Evolutionary conservation across 2,797 vertebrate species (phyloP), one percentile per base, ranked within the genome.

Genomic region (Hylomyscus alleni): DNA sequence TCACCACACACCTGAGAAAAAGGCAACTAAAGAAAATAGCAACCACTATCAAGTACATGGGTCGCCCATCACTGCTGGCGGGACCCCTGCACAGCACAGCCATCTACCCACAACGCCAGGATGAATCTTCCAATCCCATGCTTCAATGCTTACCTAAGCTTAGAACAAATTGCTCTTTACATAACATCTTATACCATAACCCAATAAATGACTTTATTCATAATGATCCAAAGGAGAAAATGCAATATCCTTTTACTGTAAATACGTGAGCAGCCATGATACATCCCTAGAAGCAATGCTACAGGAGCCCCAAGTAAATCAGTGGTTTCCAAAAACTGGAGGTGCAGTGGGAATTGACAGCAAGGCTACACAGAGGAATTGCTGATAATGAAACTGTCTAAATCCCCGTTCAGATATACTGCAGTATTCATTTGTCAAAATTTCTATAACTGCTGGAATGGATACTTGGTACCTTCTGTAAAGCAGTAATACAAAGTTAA

Each of bases 81-180:
- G 12, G 54, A 29, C 14, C 4, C 14, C 2, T 5, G 19, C 4
- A 1, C 3, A 31, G 1, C 2, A 1, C 0, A 29, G 44, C 15
- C 12, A 2, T 20, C 24, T 2, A 24, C 3, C 67, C 34, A 1
- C 1, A 3, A 24, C 6, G 2, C 24, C 54, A 3, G 0, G 37
- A 3, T 12, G 29, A 44, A 22, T 22, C 84, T 31, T 6, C 0
- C 31, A 0, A 5, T 31, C 29, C 47, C 17, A 20, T 20, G 4
- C 37, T 78, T 0, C 29, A 17, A 52, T 15, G 6, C n/a, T 58
- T 13, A 50, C 72, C 10, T 12, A n/a, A 85, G 14, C 15, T 17
- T 37, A 24, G 44, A 6, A n/a, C 89, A 89, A 72, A 72, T 37
- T 4, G 40, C 13, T 0, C 0, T 9, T 34, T 34, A 31, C 19